Evolutionary conservation across 2,888 invertebrate species (phyloP).

Genomic region (Diloba caeruleocephala): DNA sequence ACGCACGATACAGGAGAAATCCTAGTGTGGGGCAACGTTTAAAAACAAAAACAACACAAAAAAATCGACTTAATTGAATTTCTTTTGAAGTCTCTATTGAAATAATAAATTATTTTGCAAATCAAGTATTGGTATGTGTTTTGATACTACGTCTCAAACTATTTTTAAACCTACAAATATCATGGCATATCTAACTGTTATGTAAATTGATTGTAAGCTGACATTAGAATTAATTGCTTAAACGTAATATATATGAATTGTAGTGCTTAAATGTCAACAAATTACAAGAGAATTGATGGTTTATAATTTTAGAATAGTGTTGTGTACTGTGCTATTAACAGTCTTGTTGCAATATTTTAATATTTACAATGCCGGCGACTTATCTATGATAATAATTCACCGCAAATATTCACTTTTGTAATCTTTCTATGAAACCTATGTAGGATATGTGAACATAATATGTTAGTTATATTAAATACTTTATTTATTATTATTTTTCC

Average conservation of each 20-base stretch:
- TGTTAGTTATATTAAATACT: not conserved
- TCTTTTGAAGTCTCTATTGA: too few relatives aligned
- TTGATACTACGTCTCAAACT: not conserved
- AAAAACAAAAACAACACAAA: too few relatives aligned
- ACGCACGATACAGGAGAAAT: too few relatives aligned
- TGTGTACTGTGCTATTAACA: not conserved
- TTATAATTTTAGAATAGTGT: constrained; percentile 6
- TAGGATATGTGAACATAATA: too few relatives aligned
- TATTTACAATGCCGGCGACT: constrained; percentile 22
- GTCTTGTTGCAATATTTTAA: constrained; percentile 24
- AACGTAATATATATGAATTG: not conserved
- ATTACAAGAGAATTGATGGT: constrained; percentile 15
- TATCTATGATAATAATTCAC: not conserved
- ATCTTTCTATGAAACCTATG: not conserved
- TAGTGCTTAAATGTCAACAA: constrained; percentile 26
- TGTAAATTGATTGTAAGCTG: too few relatives aligned
- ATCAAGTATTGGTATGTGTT: too few relatives aligned
- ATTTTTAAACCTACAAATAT: too few relatives aligned
- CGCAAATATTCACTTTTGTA: constrained; percentile 1
- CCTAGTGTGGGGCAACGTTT: too few relatives aligned
- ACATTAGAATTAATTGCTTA: not conserved
- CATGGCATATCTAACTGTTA: too few relatives aligned
- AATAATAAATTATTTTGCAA: too few relatives aligned
- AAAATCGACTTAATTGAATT: too few relatives aligned
- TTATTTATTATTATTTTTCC: constrained; percentile 50